Evolutionary conservation across 1,140 invertebrate genomes (phyloP), one percentile per base, ranked within the genome.

Genomic region (Rhopalosiphum maidis): DNA sequence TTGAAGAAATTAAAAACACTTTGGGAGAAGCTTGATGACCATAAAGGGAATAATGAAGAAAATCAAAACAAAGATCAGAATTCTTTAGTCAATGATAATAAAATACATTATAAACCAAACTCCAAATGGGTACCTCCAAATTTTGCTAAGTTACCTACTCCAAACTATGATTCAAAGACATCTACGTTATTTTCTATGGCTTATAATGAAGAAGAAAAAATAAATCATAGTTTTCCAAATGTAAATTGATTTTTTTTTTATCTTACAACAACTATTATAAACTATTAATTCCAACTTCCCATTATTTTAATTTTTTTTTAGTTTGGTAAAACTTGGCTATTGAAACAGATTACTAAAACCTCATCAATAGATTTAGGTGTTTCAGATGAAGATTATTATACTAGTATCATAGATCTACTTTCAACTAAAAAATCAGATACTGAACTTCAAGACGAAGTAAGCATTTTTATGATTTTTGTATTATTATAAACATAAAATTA

Each of bases 361-460:
- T 30, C 91, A 43, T 54, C 82, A 54, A 15, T 54, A 93, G 30
- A 85, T 85, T 86, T 93, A 41, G 91, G 82, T 0, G 77, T 93
- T 48, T 54, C 82, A 30, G 48, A 93, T 86, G 91, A 93, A 86
- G 82, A 93, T 30, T 93, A 93, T 55, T 93, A 86, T 85, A 43
- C 30, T 43, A 93, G 25, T 85, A 86, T 86, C 1, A 86, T 85
- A 41, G 35, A 83, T 54, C 25, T 51, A 15, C 82, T 93, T 41
- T 93, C 91, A 86, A 55, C 91, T 85, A 48, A 93, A 93, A 93
- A 85, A 54, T 93, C 48, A 3, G 46, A 93, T 55, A 85, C 37
- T 43, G 91, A 93, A 85, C 51, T 93, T 54, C 91, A 93, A 85
- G 91, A 93, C 54, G 91, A 93, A 55, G 91, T 93, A 93, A 54